Evolutionary conservation across 2,797 vertebrate species (phyloP), one percentile per base, ranked within the genome.

Genomic region (Austrolebias charrua): DNA sequence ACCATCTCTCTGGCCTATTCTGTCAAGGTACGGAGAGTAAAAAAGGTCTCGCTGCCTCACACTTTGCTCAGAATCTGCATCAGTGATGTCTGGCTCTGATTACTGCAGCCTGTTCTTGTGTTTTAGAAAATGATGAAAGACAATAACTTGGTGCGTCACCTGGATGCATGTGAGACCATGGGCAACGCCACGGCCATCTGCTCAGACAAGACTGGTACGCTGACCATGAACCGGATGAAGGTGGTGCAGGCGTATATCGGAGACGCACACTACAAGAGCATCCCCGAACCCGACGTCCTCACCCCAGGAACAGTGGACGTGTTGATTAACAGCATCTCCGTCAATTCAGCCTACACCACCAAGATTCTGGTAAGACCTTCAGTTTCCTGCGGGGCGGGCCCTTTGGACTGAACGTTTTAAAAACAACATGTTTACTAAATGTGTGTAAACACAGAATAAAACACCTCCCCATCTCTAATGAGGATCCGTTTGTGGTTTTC

Each of bases 91-190:
- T 42, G 16, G 38, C 35, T 61, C 4, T 43, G 33, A 50, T 31
- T 13, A 63, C 33, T 18, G n/a, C n/a, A 15, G 5, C 50, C 10
- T 38, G 35, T 13, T 4, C 49, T 20, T 6, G 0, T 66, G n/a
- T 60, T 55, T 66, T 78, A 98, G 97, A 98, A 99, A 98, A 99
- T 99, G 98, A 98, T 99, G 98, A 98, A 96, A 80, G 98, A 99
- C 88, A 99, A 99, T 79, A 99, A 99, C 89, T 89, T 99, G 44
- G 96, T 99, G 55, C 92, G 98, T 40, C 97, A 99, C 82, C 71
- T 99, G 90, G 97, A 98, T 0, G 97, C 97, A 0, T 99, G 97
- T 0, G 98, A 99, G 88, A 98, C 96, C 1, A 99, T 99, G 97
- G 96, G 96, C 73, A 99, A 98, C 0, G 97, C 98, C 75, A 99